A percentile compares a stretch with the other conserved stretches of the same genome.
These are phyloP conservation scores for Lepilemur ruficaudatus DNA, from an alignment of 2,797 vertebrate species.

Conservation along the genomic window DNA sequence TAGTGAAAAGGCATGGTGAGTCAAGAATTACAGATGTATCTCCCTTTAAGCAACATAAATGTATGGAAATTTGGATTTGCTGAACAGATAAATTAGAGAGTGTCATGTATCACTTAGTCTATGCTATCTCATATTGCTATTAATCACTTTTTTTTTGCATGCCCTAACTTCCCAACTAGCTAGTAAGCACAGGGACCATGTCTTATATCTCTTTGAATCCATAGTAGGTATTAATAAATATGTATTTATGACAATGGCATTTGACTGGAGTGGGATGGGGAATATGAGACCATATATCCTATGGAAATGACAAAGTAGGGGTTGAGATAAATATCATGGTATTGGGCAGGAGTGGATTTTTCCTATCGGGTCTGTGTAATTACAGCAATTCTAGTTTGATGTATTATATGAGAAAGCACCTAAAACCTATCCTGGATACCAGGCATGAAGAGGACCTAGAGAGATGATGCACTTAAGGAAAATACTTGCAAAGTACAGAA, in stretches of 20 bases:
- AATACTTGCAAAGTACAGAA: neutral
- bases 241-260: slow-evolving; percentile 42
- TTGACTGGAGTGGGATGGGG: neutral
- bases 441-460: neutral
- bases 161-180: slow-evolving; percentile 14
- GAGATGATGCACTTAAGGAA: neutral
- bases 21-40: slow-evolving; percentile 49
- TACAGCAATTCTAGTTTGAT: slow-evolving; percentile 19
- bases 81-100: slow-evolving; percentile 65
- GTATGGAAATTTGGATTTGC: slow-evolving; percentile 55
- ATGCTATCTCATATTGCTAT: slow-evolving; percentile 10
- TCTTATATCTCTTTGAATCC: slow-evolving; percentile 22
- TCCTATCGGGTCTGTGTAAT: neutral
- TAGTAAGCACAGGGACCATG: neutral
- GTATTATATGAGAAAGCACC: neutral
- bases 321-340: neutral
- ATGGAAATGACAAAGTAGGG: neutral
- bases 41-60: slow-evolving; percentile 61
- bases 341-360: neutral
- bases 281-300: neutral
- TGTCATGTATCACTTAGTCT: slow-evolving; percentile 35
- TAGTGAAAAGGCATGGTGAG: slow-evolving; percentile 53
- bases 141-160: slow-evolving; percentile 33
- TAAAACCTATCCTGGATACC: neutral
- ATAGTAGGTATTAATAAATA: slow-evolving; percentile 46